Conservation (phyloP, 1,140 invertebrate genomes). For the Scaptomyza hsui region DNA sequence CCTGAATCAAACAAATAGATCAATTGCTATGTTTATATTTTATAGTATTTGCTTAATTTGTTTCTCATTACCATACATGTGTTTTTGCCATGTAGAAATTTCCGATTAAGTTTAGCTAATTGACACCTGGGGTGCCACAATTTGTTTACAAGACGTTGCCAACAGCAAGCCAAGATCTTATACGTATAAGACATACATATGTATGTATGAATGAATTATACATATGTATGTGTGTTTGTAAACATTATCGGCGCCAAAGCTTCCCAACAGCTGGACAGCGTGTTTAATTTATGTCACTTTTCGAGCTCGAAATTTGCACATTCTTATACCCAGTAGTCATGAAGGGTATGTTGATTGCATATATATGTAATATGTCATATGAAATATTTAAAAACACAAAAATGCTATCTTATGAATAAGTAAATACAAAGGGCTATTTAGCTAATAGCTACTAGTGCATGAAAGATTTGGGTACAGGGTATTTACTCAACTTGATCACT, state of each 20-base stretch:
- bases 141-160: conserved; percentile 49
- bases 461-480: too few species aligned
- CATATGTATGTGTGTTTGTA: neutral
- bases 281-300: conserved; percentile 28
- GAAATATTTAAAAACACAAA: too few species aligned
- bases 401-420: too few species aligned
- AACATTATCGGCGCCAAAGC: neutral
- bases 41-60: too few species aligned
- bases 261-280: conserved; percentile 8
- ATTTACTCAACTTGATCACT: neutral
- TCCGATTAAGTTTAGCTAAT: conserved; percentile 52
- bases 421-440: too few species aligned
- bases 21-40: neutral
- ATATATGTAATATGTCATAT: too few species aligned
- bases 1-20: neutral
- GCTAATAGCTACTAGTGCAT: too few species aligned
- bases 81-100: conserved; percentile 36
- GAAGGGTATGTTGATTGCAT: too few species aligned
- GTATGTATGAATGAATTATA: too few species aligned
- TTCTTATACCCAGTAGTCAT: neutral
- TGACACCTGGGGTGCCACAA: conserved; percentile 56
- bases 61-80: neutral
- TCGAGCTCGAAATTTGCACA: conserved; percentile 1
- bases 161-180: conserved; percentile 14
- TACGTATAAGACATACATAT: neutral